phyloP scores from a whole-genome alignment of 1,140 invertebrate genomes.

The Trichonephila inaurata region DNA sequence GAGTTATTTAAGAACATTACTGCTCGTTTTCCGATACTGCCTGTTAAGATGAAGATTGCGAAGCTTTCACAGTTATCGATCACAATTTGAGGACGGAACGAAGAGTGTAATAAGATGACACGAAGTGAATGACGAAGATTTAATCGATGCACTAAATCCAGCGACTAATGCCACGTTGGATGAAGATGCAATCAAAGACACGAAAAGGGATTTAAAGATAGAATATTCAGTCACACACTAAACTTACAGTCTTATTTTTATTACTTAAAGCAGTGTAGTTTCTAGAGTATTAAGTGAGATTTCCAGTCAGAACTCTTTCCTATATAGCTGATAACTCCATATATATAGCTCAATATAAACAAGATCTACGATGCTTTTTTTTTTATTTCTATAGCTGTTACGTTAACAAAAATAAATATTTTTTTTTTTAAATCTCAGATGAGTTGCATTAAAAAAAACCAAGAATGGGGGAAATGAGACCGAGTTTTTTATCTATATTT shows the following conservation, averaged over 20 bases:
- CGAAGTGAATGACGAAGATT: not conserved
- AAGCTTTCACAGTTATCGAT: conserved; percentile 31
- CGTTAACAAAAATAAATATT: no score
- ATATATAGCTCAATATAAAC: no score
- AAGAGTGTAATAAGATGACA: conserved; percentile 34
- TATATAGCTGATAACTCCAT: no score
- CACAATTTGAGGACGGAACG: not conserved
- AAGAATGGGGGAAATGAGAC: no score
- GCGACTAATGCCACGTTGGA: not conserved
- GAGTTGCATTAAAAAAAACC: no score
- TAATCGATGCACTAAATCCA: not conserved
- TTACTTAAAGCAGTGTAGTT: not conserved
- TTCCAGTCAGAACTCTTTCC: no score
- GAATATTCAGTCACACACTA: not conserved
- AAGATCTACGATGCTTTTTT: no score
- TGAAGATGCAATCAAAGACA: conserved; percentile 1
- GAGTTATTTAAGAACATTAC: not conserved
- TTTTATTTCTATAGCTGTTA: no score
- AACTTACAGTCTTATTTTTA: not conserved
- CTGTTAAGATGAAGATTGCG: not conserved
- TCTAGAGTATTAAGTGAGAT: no score
- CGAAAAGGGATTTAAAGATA: not conserved
- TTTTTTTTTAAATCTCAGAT: no score
- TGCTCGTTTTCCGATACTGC: not conserved
- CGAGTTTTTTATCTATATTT: no score